Evolutionary conservation across 2,888 invertebrate genomes (phyloP).

Genomic region (Cephus pygmeus): DNA sequence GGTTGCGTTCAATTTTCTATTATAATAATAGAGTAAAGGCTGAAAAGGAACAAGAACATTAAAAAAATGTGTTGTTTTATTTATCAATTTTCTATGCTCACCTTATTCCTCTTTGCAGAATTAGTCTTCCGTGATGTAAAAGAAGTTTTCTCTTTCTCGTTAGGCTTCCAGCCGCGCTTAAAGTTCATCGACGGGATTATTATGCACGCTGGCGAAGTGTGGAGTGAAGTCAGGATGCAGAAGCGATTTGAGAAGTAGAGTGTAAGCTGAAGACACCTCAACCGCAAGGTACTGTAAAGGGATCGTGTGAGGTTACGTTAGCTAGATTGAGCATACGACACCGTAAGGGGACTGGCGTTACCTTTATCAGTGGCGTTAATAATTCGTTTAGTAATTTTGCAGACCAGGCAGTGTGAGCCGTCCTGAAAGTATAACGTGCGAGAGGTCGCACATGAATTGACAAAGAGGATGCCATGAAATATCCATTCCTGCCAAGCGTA

Average conservation of each 20-base stretch:
- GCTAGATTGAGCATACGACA: conserved; percentile 18
- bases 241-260: conserved; percentile 37
- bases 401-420: conserved; percentile 48
- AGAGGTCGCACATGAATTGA: conserved; percentile 48
- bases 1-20: neutral
- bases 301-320: conserved; percentile 16
- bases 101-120: neutral
- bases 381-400: conserved; percentile 62
- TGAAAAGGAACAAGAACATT: neutral
- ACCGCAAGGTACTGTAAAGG: conserved; percentile 28
- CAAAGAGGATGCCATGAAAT: conserved; percentile 34
- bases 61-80: neutral
- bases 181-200: neutral
- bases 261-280: conserved; percentile 43
- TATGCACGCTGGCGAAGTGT: neutral
- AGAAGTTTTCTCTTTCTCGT: conserved; percentile 17
- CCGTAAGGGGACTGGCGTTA: conserved; percentile 18
- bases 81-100: neutral
- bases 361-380: conserved; percentile 60
- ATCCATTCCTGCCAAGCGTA: neutral
- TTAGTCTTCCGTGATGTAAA: conserved; percentile 21
- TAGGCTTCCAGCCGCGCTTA: neutral
- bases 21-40: neutral
- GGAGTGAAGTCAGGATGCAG: conserved; percentile 7
- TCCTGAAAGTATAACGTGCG: conserved; percentile 49